These are phyloP conservation scores for Drosophila aff. DNA, from an alignment of 1,140 invertebrate genomes.

Conservation along the genomic window DNA sequence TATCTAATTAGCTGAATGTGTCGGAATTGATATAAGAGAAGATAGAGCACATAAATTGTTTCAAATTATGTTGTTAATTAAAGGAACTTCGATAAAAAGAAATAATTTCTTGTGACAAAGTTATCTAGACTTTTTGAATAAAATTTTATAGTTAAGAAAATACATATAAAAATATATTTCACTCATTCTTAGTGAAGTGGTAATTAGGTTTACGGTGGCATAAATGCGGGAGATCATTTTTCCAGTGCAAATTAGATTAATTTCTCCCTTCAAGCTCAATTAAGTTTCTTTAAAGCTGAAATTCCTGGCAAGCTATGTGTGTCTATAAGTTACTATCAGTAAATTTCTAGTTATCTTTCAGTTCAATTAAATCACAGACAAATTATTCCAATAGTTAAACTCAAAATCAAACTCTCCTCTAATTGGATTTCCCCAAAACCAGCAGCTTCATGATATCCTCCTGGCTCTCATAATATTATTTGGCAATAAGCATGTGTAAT, in stretches of 20 bases:
- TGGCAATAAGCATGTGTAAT: conserved; percentile 37
- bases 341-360: background rate
- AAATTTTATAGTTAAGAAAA: background rate
- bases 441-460: conserved; percentile 4
- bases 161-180: background rate
- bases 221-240: background rate
- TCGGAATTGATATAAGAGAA: background rate
- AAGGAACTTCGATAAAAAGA: background rate
- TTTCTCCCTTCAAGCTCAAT: background rate
- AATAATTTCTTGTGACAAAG: background rate
- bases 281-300: background rate
- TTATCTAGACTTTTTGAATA: no score
- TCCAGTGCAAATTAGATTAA: no score
- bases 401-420: background rate
- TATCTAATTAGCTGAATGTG: conserved; percentile 2
- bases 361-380: background rate
- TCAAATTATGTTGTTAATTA: background rate
- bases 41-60: background rate
- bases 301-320: background rate
- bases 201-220: no score
- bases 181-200: background rate
- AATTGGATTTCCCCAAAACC: conserved; percentile 12
- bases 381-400: background rate
- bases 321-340: background rate
- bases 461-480: conserved; percentile 35